Conservation (phyloP, 2,797 vertebrate genomes). For the Eulemur coronatus region DNA sequence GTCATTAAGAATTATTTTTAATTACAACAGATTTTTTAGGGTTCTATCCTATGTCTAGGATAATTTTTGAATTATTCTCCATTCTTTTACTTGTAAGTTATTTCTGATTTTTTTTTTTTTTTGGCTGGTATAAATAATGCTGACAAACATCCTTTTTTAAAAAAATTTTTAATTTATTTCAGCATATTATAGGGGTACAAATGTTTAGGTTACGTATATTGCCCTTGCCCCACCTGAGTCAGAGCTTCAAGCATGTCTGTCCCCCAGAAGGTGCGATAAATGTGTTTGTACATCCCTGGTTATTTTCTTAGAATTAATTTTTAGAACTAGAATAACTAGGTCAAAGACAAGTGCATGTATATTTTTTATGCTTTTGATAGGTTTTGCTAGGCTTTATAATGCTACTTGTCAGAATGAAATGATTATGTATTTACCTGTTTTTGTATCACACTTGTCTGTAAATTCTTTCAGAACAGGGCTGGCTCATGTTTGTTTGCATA, state of each 20-base stretch:
- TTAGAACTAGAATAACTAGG: constrained; percentile 22
- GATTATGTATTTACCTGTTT: not conserved
- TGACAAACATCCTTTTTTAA: not conserved
- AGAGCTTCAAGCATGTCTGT: too few relatives aligned
- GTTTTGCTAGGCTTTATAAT: constrained; percentile 17
- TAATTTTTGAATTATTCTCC: not conserved
- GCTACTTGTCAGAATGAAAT: not conserved
- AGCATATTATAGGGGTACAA: too few relatives aligned
- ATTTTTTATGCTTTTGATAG: constrained; percentile 1
- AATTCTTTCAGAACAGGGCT: constrained; percentile 18
- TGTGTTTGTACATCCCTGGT: not conserved
- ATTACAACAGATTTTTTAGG: not conserved
- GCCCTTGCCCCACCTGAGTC: too few relatives aligned
- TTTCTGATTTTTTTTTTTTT: not conserved
- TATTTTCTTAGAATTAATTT: constrained; percentile 44
- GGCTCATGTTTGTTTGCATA: not conserved
- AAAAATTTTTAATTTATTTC: too few relatives aligned
- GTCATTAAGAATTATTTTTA: not conserved
- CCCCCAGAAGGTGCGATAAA: not conserved
- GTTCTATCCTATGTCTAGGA: not conserved
- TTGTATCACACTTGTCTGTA: not conserved
- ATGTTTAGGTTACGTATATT: too few relatives aligned
- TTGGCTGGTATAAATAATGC: not conserved
- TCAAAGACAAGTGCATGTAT: not conserved
- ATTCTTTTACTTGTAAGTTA: not conserved